Conservation (phyloP, 2,113 vertebrate species). For the Microtus richardsoni region DNA sequence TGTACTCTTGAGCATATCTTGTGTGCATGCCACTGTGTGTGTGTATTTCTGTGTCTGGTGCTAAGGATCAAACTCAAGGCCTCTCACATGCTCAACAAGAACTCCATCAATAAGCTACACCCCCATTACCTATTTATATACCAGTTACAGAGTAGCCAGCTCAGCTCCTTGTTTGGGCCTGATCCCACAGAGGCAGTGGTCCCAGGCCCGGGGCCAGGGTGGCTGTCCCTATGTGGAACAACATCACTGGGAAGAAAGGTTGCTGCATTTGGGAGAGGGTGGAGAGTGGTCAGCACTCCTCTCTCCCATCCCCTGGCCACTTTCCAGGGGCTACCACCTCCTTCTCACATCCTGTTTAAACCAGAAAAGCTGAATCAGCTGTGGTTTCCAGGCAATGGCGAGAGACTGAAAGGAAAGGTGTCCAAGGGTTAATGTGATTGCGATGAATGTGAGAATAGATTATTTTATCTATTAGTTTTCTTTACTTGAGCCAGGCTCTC, state of each 20-base stretch:
- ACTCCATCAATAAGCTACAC: background rate
- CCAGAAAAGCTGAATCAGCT: background rate
- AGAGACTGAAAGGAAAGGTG: background rate
- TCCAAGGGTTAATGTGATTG: background rate
- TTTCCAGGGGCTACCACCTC: slow-evolving; percentile 37
- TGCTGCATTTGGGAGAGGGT: background rate
- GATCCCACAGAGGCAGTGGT: background rate
- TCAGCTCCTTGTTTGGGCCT: background rate
- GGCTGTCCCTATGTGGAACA: background rate
- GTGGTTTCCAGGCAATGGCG: background rate
- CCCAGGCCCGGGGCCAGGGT: accelerated
- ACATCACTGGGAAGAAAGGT: background rate
- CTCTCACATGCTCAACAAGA: background rate
- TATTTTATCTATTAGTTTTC: background rate
- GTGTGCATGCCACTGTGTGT: background rate
- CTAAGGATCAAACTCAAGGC: background rate
- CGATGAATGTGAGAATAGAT: background rate
- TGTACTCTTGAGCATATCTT: background rate
- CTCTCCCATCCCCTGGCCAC: background rate
- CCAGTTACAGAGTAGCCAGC: background rate
- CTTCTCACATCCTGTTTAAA: background rate
- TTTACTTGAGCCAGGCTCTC: background rate
- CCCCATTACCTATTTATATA: background rate
- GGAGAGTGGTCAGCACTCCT: background rate
- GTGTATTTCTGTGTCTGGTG: background rate